A percentile compares a stretch with the other conserved stretches of the same genome.
These are phyloP conservation scores for Manis pentadactyla DNA, from an alignment of 2,797 vertebrate species.

Conservation along the genomic window DNA sequence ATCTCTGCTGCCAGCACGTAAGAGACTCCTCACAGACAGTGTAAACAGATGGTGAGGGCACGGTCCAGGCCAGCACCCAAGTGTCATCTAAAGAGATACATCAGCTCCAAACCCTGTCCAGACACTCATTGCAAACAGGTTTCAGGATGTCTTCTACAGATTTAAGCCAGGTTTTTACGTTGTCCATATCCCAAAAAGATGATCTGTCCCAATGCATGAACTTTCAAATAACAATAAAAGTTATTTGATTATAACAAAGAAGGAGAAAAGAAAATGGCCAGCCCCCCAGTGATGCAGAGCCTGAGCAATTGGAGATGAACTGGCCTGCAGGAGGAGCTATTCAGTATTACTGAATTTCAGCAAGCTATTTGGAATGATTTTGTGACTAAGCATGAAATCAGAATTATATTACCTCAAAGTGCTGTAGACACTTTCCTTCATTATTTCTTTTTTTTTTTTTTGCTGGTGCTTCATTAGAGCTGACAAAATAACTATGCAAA, in stretches of 20 bases:
- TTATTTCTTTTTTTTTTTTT: not conserved
- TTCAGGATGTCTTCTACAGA: slow-evolving; percentile 24
- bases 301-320: not conserved
- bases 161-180: slow-evolving; percentile 51
- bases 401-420: not conserved
- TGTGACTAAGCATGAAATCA: not conserved
- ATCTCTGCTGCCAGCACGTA: slow-evolving; percentile 6
- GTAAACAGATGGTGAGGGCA: slow-evolving; percentile 53
- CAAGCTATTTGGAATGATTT: not conserved
- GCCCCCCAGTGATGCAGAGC: not conserved
- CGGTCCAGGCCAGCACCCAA: not conserved
- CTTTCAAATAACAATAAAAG: slow-evolving; percentile 45
- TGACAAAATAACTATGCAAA: slow-evolving; percentile 28
- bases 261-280: not conserved
- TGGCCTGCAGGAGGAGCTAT: not conserved
- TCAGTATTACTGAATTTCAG: not conserved
- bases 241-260: slow-evolving; percentile 38
- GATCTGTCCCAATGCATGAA: not conserved
- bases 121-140: slow-evolving; percentile 48
- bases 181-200: not conserved
- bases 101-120: slow-evolving; percentile 22
- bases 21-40: not conserved
- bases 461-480: not conserved
- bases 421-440: not conserved
- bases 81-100: slow-evolving; percentile 34